Base-by-base conservation (phyloP, 2,888 invertebrate genomes). In the Lasioglossum figueresi region DNA sequence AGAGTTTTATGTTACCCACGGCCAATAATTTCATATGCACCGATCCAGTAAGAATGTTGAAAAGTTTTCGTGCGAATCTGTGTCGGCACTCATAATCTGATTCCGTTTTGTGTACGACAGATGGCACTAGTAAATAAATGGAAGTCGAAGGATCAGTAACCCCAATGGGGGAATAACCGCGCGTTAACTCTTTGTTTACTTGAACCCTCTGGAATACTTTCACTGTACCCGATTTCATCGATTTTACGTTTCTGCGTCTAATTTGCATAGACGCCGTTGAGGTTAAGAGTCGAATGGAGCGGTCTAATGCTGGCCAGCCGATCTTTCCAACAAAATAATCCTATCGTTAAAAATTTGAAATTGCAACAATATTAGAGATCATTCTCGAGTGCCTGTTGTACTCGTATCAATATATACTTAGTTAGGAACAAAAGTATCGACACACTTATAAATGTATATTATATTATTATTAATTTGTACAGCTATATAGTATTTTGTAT, bases 51-150 rank as follows among this genome's bases (percentile, higher is more conserved):
- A 19, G 10, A 23, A 70, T 31, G 12, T 68, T 68, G 31, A 59
- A 56, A 75, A 71, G 59, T 34, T 40, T 27, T 10, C 34, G 14
- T 14, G 37, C 34, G 48, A 72, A 14, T 48, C 37, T 72, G n/a
- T 70, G n/a, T 75, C 74, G 45, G 14, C 72, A 19, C 68, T 80
- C 81, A 75, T 79, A 73, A 82, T 81, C 34, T 70, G 76, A 74
- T 88, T 84, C 80, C n/a, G 73, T 66, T 75, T 83, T 84, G 75
- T 71, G 68, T 80, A 87, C 92, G 91, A 91, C 93, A 93, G 93
- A 94, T 93, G 94, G 93, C 93, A 93, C 88, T 90, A 90, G 91
- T 88, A 91, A 92, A 92, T 92, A 92, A 91, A 92, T 91, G 80
- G 75, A 80, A 78, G 85, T 84, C 80, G 80, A 75, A 84, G 93